phyloP scores from a whole-genome alignment of 2,113 vertebrate species.

The Gallinago jamesoni region DNA sequence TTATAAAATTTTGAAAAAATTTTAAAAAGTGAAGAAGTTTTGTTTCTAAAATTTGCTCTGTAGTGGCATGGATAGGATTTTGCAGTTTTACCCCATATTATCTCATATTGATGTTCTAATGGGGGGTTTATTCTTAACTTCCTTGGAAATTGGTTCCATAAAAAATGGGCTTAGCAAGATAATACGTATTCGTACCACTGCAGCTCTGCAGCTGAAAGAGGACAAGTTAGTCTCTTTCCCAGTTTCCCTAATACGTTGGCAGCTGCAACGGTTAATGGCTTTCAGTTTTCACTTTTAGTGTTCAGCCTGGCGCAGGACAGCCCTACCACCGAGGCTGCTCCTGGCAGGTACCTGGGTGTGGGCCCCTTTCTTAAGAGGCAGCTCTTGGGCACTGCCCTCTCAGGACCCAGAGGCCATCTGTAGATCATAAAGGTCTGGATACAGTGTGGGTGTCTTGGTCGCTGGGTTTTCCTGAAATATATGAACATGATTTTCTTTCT shows the following conservation, averaged over 20 bases:
- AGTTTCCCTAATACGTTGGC: background rate
- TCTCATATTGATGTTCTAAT: background rate
- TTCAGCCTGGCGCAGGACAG: background rate
- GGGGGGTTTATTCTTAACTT: background rate
- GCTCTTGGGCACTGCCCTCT: background rate
- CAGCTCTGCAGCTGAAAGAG: background rate
- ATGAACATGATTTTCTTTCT: background rate
- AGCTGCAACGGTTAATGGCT: constrained; percentile 2
- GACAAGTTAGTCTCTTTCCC: background rate
- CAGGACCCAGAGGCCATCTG: background rate
- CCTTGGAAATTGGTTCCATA: background rate
- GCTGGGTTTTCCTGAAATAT: background rate
- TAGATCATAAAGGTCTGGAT: background rate
- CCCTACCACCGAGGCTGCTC: background rate
- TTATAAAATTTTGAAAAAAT: background rate
- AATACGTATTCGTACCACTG: fast-evolving
- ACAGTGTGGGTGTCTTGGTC: background rate
- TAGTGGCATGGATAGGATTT: background rate
- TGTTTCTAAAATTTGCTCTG: background rate
- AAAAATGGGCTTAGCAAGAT: background rate
- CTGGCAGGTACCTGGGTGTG: fast-evolving
- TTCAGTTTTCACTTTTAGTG: constrained; percentile 39
- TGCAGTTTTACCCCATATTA: background rate
- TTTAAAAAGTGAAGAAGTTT: background rate
- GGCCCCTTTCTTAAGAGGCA: background rate